These are phyloP conservation scores for Trichogramma dendrolimi DNA, from an alignment of 2,888 invertebrate species.

Conservation along the genomic window DNA sequence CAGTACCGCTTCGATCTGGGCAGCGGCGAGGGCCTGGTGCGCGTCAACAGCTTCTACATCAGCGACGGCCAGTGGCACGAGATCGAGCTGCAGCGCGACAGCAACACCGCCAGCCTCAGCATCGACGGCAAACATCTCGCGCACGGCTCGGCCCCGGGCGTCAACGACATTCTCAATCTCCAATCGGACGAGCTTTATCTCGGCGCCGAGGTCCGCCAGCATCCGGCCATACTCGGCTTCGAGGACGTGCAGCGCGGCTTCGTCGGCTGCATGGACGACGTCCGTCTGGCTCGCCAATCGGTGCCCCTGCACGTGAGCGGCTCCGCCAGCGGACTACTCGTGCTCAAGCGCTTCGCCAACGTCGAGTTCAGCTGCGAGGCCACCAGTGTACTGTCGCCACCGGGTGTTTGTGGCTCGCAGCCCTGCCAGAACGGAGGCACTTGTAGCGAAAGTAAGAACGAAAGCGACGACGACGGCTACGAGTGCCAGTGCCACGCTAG, in stretches of 20 bases:
- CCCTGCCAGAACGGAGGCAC: constrained; percentile 77
- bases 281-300: constrained; percentile 69
- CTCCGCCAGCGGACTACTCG: constrained; percentile 57
- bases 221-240: constrained; percentile 68
- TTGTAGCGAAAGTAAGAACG: constrained; percentile 57
- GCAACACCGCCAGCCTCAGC: constrained; percentile 72
- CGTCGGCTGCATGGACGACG: constrained; percentile 86
- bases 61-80: constrained; percentile 84
- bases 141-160: constrained; percentile 74
- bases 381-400: constrained; percentile 56
- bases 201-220: constrained; percentile 76
- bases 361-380: constrained; percentile 69
- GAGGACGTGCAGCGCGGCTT: constrained; percentile 81
- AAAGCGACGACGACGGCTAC: constrained; percentile 51
- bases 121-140: constrained; percentile 73
- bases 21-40: constrained; percentile 80
- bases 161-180: constrained; percentile 79
- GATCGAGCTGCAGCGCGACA: constrained; percentile 73
- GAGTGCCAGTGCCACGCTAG: constrained; percentile 76
- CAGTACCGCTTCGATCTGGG: constrained; percentile 92
- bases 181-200: constrained; percentile 79
- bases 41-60: constrained; percentile 71
- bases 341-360: constrained; percentile 65
- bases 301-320: constrained; percentile 73
- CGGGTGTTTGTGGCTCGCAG: constrained; percentile 70